Evolutionary conservation across 1,140 invertebrate genomes (phyloP), one percentile per base, ranked within the genome.

Genomic region (Sycobia sp.): DNA sequence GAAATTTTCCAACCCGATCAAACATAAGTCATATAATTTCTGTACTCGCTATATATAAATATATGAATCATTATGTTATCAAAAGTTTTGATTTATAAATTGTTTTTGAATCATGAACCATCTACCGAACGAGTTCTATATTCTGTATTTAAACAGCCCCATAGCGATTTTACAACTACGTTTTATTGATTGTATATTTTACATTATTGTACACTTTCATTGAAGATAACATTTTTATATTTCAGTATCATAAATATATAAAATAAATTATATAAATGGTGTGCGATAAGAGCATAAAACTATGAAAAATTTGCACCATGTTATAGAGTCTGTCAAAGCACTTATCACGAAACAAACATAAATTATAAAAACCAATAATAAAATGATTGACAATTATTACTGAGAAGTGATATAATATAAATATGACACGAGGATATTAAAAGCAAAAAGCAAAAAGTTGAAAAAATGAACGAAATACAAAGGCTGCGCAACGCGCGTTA

Each of bases 241-340:
- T 47, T 13, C 16, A 7, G 20, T 36, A 23, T 53, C 11, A 27
- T 20, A 14, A 14, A 27, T 57, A 13, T 11, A 27, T 39, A 51
- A 20, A 34, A 61, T 44, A 53, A 23, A 34, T 18, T 32, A 41
- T 1, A 53, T 61, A 61, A 51, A 54, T 46, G 41, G 16, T 34
- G 47, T 34, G 39, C 47, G 27, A 55, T 46, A 43, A 39, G 49
- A 36, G n/a, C 49, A 55, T 32, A 38, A 54, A 47, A 18, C 29
- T 54, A 27, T 16, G 32, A n/a, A 39, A 49, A 46, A 55, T 29
- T 1, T 62, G 51, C 51, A 55, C 51, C 43, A 41, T 49, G 43
- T 55, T 55, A 46, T 49, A 62, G 29, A 43, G 32, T 62, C 51
- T 62, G 34, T 56, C 51, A 47, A 55, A 62, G 51, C 44, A 55